phyloP scores from a whole-genome alignment of 2,888 invertebrate species.

The Lasioglossum zephyrum region DNA sequence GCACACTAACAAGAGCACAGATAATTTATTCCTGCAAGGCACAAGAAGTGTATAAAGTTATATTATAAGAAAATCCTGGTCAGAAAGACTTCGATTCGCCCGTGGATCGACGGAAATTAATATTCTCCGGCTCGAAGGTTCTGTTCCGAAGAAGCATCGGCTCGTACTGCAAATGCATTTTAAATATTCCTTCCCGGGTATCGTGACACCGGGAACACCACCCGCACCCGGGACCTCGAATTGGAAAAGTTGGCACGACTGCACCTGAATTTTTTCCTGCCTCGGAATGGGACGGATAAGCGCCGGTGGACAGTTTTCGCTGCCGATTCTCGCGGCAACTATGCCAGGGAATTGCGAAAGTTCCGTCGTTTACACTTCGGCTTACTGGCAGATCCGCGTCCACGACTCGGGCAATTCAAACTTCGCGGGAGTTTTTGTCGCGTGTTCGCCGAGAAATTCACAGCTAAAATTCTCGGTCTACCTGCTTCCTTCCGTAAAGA shows the following conservation, averaged over 20 bases:
- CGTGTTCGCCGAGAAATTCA: background rate
- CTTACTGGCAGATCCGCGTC: background rate
- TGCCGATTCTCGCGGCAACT: background rate
- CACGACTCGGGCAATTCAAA: constrained; percentile 4
- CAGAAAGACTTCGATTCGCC: background rate
- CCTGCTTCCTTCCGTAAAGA: background rate
- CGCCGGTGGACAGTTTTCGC: background rate
- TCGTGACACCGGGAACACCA: background rate
- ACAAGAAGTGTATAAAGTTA: background rate
- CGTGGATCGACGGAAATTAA: background rate
- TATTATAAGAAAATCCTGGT: background rate
- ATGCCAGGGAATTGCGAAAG: constrained; percentile 18
- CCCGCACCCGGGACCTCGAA: background rate
- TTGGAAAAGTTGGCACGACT: background rate
- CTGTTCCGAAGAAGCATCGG: background rate
- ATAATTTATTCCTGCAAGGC: background rate
- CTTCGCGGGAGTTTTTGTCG: background rate
- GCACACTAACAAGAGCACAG: background rate
- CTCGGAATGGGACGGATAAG: background rate
- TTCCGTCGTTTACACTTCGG: constrained; percentile 16
- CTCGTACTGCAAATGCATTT: background rate
- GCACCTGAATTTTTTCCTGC: background rate
- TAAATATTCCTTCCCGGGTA: background rate
- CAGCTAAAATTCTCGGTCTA: background rate
- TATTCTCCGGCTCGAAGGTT: background rate